Percentiles rank a stretch among this genome's conserved stretches.
Evolutionary conservation across 1,140 invertebrate genomes (phyloP).

Genomic region (Drosophila ercepeae): DNA sequence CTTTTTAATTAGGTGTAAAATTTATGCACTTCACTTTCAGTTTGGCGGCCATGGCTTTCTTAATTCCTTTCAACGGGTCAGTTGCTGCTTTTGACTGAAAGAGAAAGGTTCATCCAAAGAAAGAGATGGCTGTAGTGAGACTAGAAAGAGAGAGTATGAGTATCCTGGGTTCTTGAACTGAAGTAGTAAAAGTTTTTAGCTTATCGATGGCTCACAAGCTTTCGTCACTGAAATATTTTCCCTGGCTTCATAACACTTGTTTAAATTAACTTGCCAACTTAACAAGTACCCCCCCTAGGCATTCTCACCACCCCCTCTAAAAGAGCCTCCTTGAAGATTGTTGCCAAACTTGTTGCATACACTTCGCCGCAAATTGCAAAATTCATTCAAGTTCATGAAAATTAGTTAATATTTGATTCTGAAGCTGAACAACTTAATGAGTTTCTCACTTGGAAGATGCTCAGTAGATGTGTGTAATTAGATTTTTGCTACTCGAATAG

Average conservation of each 20-base stretch:
- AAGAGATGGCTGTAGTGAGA: not conserved
- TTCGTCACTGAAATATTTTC: slow-evolving; percentile 5
- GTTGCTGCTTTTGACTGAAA: too few species aligned
- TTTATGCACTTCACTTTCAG: slow-evolving; percentile 79
- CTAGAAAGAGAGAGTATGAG: slow-evolving; percentile 1
- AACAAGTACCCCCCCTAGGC: not conserved
- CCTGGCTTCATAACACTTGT: not conserved
- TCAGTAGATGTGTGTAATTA: not conserved
- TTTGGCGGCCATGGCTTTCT: slow-evolving; percentile 41
- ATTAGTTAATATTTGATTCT: not conserved
- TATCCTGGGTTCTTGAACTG: slow-evolving; percentile 7
- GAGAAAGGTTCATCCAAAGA: not conserved
- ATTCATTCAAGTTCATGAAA: not conserved
- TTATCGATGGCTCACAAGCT: not conserved
- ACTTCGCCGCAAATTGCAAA: not conserved
- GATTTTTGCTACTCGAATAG: not conserved
- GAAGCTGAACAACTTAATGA: not conserved
- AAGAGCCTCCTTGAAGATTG: not conserved
- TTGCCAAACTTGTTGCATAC: not conserved
- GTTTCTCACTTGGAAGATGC: not conserved
- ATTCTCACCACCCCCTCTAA: too few species aligned
- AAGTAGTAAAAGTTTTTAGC: slow-evolving; percentile 1
- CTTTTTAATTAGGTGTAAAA: slow-evolving; percentile 82
- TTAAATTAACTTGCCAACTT: not conserved
- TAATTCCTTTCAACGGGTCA: slow-evolving; percentile 34